Evolutionary conservation across 1,140 invertebrate genomes (phyloP).

Genomic region (Ladona fulva): DNA sequence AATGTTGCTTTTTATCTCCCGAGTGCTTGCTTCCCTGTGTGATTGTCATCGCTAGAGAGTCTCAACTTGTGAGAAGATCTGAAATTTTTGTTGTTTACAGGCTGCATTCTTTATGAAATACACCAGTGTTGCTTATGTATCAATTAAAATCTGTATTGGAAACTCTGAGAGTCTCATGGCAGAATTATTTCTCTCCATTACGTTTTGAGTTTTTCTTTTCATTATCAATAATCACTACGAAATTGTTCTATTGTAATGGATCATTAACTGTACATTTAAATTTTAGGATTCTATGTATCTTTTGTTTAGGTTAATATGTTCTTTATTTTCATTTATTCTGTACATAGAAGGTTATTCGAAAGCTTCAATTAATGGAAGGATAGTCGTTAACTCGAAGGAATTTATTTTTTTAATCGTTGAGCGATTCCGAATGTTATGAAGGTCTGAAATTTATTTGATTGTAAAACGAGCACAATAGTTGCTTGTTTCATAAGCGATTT

Average conservation of each 20-base stretch:
- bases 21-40: constrained; percentile 6
- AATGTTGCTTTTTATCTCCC: constrained; percentile 9
- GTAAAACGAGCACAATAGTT: not conserved
- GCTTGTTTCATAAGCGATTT: not conserved
- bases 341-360: not conserved
- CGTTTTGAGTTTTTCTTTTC: not conserved
- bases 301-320: not conserved
- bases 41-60: not conserved
- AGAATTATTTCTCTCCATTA: not conserved
- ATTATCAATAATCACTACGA: not conserved
- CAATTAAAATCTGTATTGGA: constrained; percentile 10
- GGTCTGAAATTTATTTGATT: not conserved
- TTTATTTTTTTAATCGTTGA: not conserved
- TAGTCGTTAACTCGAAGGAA: not conserved
- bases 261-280: not conserved
- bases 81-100: constrained; percentile 10
- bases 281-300: not conserved
- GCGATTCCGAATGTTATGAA: not conserved
- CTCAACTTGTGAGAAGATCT: constrained; percentile 9
- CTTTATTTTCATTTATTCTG: not conserved
- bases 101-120: constrained; percentile 10
- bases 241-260: not conserved
- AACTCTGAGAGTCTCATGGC: not conserved
- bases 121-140: constrained; percentile 9
- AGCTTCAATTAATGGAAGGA: not conserved